Conservation (phyloP, 2,797 vertebrate species). For the Cirrhinus molitorella region DNA sequence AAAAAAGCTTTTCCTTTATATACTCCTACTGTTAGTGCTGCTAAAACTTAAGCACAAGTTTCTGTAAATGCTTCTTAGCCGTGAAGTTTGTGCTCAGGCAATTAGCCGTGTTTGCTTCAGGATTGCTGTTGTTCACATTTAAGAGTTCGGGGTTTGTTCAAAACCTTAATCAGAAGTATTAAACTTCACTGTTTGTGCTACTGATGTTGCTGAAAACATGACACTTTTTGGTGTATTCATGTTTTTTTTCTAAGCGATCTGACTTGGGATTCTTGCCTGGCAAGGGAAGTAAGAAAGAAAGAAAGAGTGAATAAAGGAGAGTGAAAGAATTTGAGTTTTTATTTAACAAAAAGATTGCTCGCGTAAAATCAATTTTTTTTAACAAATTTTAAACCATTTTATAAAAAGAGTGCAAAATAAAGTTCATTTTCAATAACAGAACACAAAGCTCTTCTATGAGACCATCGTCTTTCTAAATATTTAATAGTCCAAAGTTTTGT, state of each 20-base stretch:
- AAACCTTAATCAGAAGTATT: conserved; percentile 2
- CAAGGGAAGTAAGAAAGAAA: not conserved
- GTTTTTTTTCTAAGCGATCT: not conserved
- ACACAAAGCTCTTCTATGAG: no score
- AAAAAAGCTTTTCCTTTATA: conserved; percentile 27
- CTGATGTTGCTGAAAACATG: not conserved
- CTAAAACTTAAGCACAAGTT: conserved; percentile 41
- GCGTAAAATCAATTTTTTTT: no score
- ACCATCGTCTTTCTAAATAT: no score
- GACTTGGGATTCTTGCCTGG: not conserved
- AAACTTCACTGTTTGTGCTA: not conserved
- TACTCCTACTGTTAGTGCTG: conserved; percentile 20
- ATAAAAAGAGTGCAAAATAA: no score
- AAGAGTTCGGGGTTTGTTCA: conserved; percentile 8
- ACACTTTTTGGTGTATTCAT: not conserved
- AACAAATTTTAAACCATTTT: no score
- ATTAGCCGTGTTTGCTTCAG: conserved; percentile 3
- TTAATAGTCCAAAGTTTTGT: no score
- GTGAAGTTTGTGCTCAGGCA: conserved; percentile 27
- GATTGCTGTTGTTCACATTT: not conserved
- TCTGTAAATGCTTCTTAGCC: conserved; percentile 18
- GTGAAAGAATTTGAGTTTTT: no score
- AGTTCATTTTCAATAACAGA: no score
- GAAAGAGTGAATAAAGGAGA: not conserved
- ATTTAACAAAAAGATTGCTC: no score